Evolutionary conservation across 30 jellyfish, hydroid and myxozoan genomes (phyloP).

Genomic region (Clytia hemisphaerica): DNA sequence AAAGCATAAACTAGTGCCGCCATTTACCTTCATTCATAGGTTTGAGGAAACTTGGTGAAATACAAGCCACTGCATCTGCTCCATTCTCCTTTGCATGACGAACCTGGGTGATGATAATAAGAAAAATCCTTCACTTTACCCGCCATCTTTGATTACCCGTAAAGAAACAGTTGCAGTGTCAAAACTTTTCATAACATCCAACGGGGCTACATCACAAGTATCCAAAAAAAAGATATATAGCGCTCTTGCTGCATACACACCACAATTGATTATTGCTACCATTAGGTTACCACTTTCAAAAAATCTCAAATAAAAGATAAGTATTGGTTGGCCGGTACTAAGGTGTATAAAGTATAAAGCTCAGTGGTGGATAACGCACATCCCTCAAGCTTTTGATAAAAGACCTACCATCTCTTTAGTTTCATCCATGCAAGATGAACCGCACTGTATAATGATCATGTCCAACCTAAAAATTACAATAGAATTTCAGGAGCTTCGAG

Average conservation of each 20-base stretch:
- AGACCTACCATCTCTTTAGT: slow-evolving; percentile 2
- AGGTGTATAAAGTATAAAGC: no score
- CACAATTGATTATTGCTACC: no score
- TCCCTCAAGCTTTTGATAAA: background rate
- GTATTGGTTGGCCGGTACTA: no score
- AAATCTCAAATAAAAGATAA: no score
- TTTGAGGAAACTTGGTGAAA: slow-evolving; percentile 1
- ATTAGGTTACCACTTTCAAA: no score
- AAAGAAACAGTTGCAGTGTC: background rate
- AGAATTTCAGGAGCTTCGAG: no score
- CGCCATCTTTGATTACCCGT: background rate
- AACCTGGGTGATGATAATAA: background rate
- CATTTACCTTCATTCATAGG: background rate
- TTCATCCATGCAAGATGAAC: background rate
- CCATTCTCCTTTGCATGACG: background rate
- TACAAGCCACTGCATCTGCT: slow-evolving; percentile 15
- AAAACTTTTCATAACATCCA: no score
- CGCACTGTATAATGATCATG: background rate
- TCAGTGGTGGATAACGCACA: no score
- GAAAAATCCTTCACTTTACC: background rate
- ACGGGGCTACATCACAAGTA: no score
- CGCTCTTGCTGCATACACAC: no score
- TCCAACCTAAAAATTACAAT: no score
- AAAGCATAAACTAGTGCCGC: background rate
- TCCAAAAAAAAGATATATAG: no score